Percentiles rank a stretch among this genome's conserved stretches.
These are phyloP conservation scores for Anaspis maculata DNA, from an alignment of 2,888 invertebrate species.

Conservation along the genomic window DNA sequence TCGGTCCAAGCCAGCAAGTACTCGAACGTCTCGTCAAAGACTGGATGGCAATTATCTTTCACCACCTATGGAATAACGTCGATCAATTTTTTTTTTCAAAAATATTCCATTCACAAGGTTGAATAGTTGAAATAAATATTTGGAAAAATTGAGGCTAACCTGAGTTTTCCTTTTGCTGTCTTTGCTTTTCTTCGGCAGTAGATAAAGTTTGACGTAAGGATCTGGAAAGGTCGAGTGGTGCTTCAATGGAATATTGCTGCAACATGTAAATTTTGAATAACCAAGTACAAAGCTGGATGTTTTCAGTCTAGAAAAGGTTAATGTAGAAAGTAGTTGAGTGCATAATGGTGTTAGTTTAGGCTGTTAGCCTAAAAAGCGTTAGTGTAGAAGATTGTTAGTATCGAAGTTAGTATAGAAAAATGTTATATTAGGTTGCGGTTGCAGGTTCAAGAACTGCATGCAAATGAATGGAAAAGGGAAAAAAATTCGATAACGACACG, in stretches of 20 bases:
- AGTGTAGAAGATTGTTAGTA: no score
- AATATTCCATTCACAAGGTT: constrained; percentile 4
- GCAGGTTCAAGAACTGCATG: no score
- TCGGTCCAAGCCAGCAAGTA: constrained; percentile 77
- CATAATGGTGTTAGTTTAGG: background rate
- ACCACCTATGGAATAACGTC: constrained; percentile 55
- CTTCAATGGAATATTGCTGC: constrained; percentile 71
- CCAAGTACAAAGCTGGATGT: no score
- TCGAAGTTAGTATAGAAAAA: no score
- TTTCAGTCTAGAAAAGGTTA: no score
- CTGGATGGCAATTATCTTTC: constrained; percentile 82
- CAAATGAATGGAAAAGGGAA: no score
- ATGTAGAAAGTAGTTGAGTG: no score
- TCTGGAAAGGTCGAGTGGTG: constrained; percentile 80
- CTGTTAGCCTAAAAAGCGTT: constrained; percentile 24
- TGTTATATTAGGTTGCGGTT: no score
- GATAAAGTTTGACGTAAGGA: constrained; percentile 81
- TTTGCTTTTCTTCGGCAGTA: constrained; percentile 74
- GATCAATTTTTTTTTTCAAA: constrained; percentile 5
- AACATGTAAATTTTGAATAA: no score
- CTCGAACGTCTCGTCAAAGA: constrained; percentile 84
- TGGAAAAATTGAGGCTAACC: no score
- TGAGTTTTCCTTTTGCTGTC: constrained; percentile 76
- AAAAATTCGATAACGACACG: no score
- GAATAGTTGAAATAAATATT: no score